Percentiles rank a stretch among this genome's conserved stretches.
Conservation (phyloP, 1,140 invertebrate genomes). For the Trichonephila clavipes region DNA sequence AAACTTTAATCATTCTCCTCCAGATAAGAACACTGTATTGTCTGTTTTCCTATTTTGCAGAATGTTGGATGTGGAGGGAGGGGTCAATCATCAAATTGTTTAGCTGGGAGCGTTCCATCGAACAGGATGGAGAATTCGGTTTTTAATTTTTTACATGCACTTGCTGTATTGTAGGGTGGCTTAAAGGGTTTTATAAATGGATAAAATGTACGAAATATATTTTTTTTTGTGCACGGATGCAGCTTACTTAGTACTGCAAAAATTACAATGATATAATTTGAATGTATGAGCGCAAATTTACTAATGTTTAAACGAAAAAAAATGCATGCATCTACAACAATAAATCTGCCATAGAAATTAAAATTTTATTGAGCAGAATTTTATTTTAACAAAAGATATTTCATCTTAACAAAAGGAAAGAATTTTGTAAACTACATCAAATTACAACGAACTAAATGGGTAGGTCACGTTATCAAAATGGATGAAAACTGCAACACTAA, state of each 20-base stretch:
- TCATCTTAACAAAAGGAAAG: too few species aligned
- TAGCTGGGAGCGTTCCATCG: not conserved
- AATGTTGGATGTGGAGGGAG: not conserved
- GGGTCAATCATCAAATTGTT: conserved; percentile 14
- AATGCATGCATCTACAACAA: not conserved
- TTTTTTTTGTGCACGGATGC: not conserved
- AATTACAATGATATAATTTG: not conserved
- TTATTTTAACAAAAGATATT: too few species aligned
- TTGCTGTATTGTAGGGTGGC: not conserved
- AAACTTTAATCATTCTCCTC: conserved; percentile 13
- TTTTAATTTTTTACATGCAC: not conserved
- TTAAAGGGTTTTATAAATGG: not conserved
- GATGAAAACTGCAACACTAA: too few species aligned
- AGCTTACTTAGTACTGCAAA: not conserved
- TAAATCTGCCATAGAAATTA: too few species aligned
- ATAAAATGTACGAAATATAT: not conserved
- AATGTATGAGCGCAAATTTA: not conserved
- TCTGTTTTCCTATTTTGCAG: not conserved
- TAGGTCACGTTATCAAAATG: too few species aligned
- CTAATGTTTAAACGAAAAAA: not conserved
- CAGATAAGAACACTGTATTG: not conserved
- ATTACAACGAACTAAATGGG: too few species aligned
- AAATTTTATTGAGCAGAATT: too few species aligned
- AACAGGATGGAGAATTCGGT: not conserved
- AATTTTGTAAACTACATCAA: too few species aligned